Evolutionary conservation across 2,113 vertebrate species (phyloP).

Genomic region (Bolborhynchus lineola): DNA sequence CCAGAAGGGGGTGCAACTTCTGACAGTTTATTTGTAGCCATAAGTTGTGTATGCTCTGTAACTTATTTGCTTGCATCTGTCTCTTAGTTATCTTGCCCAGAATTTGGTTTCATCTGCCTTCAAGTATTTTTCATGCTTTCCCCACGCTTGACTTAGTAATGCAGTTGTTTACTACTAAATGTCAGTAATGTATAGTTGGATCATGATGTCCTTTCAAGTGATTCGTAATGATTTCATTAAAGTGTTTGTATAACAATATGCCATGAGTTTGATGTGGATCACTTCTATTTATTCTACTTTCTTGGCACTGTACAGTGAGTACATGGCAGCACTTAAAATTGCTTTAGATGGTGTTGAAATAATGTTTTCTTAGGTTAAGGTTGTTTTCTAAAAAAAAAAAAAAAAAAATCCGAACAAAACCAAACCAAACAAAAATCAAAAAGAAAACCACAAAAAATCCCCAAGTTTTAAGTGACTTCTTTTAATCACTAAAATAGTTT

Average conservation of each 20-base stretch:
- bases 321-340: background rate
- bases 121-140: background rate
- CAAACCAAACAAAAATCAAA: background rate
- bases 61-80: background rate
- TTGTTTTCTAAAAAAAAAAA: background rate
- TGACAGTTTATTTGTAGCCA: background rate
- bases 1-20: background rate
- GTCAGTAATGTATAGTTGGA: background rate
- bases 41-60: background rate
- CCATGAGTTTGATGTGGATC: background rate
- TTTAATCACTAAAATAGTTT: background rate
- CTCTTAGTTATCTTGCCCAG: background rate
- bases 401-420: fast-evolving
- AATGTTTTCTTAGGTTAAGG: background rate
- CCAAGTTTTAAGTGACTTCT: background rate
- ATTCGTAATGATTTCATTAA: background rate
- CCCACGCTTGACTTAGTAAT: background rate
- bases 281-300: background rate
- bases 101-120: background rate
- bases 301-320: background rate
- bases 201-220: background rate
- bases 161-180: background rate
- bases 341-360: background rate
- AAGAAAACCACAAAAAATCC: background rate
- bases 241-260: background rate